Evolutionary conservation across 2,888 invertebrate genomes (phyloP), one percentile per base, ranked within the genome.

Genomic region (Chloroclysta siterata): DNA sequence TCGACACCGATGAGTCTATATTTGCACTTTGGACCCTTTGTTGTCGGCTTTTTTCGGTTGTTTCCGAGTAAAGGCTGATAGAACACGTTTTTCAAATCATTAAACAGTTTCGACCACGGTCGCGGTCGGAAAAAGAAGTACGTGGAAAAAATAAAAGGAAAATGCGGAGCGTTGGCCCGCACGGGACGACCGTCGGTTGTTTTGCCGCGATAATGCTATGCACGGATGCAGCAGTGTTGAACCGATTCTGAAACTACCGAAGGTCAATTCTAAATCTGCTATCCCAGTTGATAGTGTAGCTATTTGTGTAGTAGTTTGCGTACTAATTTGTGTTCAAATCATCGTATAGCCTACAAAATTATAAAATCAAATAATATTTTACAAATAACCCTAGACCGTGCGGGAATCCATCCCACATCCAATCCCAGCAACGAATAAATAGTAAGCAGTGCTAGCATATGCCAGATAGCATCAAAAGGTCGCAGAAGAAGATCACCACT

Each of bases 21-120:
- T 92, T 92, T 92, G 90, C 90, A 83, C 84, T 85, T 78, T 79
- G 85, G 86, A 90, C 90, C 91, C 90, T 90, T 89, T 89, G 89
- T 88, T 89, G 90, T 86, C 85, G 86, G 87, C 85, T 89, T 91
- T 93, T 92, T 91, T 89, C 90, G 90, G 89, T 90, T 90, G 91
- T 90, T 90, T 87, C 92, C 88, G 88, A 84, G 87, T 87, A 89
- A 88, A 91, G 87, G 89, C 91, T 91, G 93, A 93, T 93, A 93
- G 91, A 93, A 93, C 93, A 93, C 93, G 93, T 93, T 93, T 91
- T 93, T 92, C 93, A 91, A 93, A 93, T 93, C 93, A 91, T 93
- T 93, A 93, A 93, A 91, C 93, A 90, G 93, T 92, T 91, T 90
- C 87, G 88, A 88, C 87, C 90, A 87, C 84, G 83, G 77, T 71